Conservation (phyloP, 2,797 vertebrate species). For the Aldrovandia affinis region DNA sequence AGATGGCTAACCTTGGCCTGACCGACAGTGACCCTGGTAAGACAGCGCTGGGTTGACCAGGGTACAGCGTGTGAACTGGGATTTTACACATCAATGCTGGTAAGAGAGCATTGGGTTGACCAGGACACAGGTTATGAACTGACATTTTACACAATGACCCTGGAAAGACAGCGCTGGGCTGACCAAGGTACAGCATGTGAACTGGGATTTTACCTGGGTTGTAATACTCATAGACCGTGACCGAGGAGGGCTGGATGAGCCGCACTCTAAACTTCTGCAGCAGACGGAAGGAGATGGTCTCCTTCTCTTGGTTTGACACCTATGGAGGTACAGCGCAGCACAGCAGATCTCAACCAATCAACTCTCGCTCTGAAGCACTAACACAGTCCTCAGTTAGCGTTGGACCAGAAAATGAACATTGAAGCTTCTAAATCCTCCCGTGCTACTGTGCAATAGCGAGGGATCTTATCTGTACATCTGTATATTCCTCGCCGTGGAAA, state of each 20-base stretch:
- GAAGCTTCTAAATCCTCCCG: not conserved
- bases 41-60: not conserved
- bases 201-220: constrained; percentile 56
- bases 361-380: too few relatives aligned
- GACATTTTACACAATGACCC: too few relatives aligned
- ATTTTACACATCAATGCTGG: too few relatives aligned
- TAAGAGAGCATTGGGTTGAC: too few relatives aligned
- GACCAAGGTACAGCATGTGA: not conserved
- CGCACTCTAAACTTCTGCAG: constrained; percentile 76
- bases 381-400: too few relatives aligned
- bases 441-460: not conserved
- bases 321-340: constrained; percentile 28
- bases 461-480: not conserved
- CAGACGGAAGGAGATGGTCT: constrained; percentile 71
- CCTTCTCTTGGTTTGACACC: constrained; percentile 69
- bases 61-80: not conserved
- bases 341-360: not conserved
- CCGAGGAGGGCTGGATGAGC: constrained; percentile 72
- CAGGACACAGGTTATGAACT: too few relatives aligned
- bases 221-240: constrained; percentile 70
- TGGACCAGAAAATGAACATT: not conserved
- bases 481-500: not conserved
- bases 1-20: not conserved
- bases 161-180: not conserved
- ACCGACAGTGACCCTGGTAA: not conserved